Conservation (phyloP, 2,113 vertebrate genomes). For the Oxyura jamaicensis region DNA sequence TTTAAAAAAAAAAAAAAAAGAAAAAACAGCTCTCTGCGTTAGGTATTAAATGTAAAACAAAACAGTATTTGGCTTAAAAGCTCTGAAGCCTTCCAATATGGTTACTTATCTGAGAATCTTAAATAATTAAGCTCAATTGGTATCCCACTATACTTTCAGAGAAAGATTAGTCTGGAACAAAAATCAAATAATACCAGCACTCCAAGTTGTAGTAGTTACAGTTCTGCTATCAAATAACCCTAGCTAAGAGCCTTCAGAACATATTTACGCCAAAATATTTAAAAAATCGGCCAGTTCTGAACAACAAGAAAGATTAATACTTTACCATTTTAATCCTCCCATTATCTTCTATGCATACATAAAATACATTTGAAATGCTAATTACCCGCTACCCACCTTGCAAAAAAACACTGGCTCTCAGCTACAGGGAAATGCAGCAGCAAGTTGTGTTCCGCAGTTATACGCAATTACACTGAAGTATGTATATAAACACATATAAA, state of each 20-base stretch:
- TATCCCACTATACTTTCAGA: not conserved
- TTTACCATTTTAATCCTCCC: not conserved
- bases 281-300: not conserved
- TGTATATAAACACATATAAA: conserved; percentile 19
- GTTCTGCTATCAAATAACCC: not conserved
- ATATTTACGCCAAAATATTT: not conserved
- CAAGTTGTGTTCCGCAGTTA: not conserved
- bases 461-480: not conserved
- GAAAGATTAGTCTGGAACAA: not conserved
- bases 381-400: not conserved
- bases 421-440: not conserved
- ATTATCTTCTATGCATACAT: not conserved
- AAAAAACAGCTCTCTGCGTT: not conserved
- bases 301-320: not conserved
- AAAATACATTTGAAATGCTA: not conserved
- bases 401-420: not conserved
- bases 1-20: not conserved
- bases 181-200: not conserved
- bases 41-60: not conserved
- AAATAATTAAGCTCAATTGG: not conserved
- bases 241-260: not conserved
- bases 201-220: not conserved
- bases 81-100: not conserved
- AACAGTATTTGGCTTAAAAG: not conserved
- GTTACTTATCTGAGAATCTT: not conserved